Percentiles rank a stretch among this genome's conserved stretches.
Evolutionary conservation across 2,888 invertebrate species (phyloP).

Genomic region (Drosophila anomalipes): DNA sequence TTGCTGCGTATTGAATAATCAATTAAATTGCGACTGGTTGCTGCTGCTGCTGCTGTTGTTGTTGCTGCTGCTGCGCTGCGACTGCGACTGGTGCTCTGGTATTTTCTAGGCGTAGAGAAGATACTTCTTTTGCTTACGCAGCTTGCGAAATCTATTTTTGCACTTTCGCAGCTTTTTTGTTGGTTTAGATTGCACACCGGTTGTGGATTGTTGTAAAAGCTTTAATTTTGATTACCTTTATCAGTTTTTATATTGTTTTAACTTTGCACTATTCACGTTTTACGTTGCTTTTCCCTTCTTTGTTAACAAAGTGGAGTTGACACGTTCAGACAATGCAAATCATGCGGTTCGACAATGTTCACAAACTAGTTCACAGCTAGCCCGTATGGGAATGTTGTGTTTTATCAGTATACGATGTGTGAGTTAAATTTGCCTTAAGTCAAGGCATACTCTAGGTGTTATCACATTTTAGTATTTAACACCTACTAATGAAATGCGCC

Average conservation of each 20-base stretch:
- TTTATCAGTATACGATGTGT: neutral
- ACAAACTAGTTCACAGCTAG: slow-evolving; percentile 47
- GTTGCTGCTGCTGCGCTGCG: slow-evolving; percentile 31
- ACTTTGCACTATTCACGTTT: slow-evolving; percentile 64
- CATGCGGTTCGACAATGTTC: slow-evolving; percentile 16
- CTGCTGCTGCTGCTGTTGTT: slow-evolving; percentile 28
- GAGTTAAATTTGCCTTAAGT: neutral
- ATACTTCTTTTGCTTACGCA: slow-evolving; percentile 12
- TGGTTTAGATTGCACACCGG: slow-evolving; percentile 12
- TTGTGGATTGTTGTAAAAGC: slow-evolving; percentile 8
- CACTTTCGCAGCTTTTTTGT: slow-evolving; percentile 20
- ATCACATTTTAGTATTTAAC: neutral
- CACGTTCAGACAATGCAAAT: slow-evolving; percentile 49
- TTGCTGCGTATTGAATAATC: slow-evolving; percentile 77
- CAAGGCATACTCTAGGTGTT: neutral
- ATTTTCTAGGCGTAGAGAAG: slow-evolving; percentile 52
- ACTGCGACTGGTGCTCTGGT: slow-evolving; percentile 53
- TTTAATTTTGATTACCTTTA: slow-evolving; percentile 65
- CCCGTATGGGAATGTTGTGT: slow-evolving; percentile 5
- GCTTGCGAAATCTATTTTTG: slow-evolving; percentile 52
- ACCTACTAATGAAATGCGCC: neutral
- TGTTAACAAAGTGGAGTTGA: slow-evolving; percentile 58
- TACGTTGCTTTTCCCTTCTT: slow-evolving; percentile 59
- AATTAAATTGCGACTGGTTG: slow-evolving; percentile 62
- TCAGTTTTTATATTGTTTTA: slow-evolving; percentile 49